Base-by-base conservation (phyloP, 2,888 invertebrate genomes). In the Agrenia bidenticulata region DNA sequence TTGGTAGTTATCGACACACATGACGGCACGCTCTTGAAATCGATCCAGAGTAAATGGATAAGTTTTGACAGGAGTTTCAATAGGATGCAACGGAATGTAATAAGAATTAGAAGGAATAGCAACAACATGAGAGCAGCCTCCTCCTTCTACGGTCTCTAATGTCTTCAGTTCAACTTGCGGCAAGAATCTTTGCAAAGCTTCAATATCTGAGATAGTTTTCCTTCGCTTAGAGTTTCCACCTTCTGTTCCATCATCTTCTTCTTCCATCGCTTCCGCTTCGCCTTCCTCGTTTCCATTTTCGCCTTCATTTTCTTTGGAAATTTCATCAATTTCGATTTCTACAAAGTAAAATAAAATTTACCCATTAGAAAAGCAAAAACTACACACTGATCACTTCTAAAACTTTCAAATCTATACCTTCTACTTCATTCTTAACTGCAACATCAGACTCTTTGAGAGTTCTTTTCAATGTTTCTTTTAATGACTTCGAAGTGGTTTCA, bases 1-100 rank as follows among this genome's bases (percentile, higher is more conserved):
- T 79, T 99, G 97, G 78, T 93, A 89, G 80, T 99, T 99, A 79
- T 99, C 97, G 77, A 99, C 89, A 79, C 99, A 99, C 58, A 91
- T 81, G 71, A 98, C 90, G 0, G 98, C 96, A 81, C 97, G 94
- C 77, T 92, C 94, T 80, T 99, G 99, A 81, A 99, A 99, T 0
- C 97, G 91, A 86, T 99, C 99, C 66, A 99, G 83, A 62, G 90
- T 88, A 78, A 99, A 99, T 68, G 89, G 88, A 80, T 97, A 99
- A 68, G 89, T 89, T 27, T 69, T 72, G 0, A 92, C 92, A 1
- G 97, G 93, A 75, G 88, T 87, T 0, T 84, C 83, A 87, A 81
- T 17, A 84, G 79, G 77, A 39, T 80, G 79, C n/a, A 80, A 77
- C 59, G 87, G 86, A 9, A 86, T 84, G 32, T 85, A 82, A 79